These are phyloP conservation scores for Verasper variegatus DNA, from an alignment of 2,113 vertebrate genomes.

Conservation along the genomic window DNA sequence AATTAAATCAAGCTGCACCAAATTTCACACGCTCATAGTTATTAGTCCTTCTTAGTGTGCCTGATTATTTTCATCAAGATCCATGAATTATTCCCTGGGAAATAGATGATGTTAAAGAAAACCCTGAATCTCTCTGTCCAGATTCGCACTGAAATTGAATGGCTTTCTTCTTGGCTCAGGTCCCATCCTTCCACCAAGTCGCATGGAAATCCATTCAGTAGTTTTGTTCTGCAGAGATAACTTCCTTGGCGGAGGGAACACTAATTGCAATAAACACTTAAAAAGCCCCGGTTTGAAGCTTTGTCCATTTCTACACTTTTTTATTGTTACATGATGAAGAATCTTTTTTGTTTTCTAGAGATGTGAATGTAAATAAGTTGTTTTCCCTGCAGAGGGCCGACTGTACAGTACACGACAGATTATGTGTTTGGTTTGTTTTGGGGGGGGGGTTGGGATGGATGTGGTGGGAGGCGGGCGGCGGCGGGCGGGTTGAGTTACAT, in stretches of 20 bases:
- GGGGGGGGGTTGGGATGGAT: background rate
- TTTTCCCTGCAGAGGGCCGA: constrained; percentile 48
- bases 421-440: constrained; percentile 28
- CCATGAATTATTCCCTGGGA: background rate
- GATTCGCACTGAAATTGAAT: background rate
- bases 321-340: constrained; percentile 37
- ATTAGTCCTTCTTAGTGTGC: no score
- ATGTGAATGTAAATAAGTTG: constrained; percentile 81
- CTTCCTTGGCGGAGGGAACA: background rate
- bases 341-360: constrained; percentile 53
- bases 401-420: constrained; percentile 68
- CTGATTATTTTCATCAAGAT: background rate
- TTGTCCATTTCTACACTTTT: constrained; percentile 50
- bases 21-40: background rate
- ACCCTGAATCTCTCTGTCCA: no score
- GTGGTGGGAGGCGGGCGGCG: background rate
- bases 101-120: background rate
- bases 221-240: background rate
- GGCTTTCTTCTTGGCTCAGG: background rate
- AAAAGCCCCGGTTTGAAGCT: constrained; percentile 24
- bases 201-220: background rate
- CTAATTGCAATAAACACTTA: constrained; percentile 8
- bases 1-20: background rate
- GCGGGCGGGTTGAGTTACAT: constrained; percentile 8
- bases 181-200: background rate